Conservation (phyloP, 30 jellyfish, hydroid and myxozoan genomes). For the Pelagia noctiluca region DNA sequence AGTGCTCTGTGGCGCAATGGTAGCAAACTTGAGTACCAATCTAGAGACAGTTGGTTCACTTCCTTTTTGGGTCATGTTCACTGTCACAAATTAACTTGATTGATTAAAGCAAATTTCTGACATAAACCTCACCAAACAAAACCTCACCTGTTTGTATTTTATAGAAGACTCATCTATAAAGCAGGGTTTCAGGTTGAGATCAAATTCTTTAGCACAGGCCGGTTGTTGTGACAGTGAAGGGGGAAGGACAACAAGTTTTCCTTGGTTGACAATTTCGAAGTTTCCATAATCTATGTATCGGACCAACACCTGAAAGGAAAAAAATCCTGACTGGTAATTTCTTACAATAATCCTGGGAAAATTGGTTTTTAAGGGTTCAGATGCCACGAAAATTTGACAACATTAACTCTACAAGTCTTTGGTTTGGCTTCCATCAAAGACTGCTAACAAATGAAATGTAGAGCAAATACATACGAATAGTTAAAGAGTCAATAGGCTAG, state of each 20-base stretch:
- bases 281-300: constrained; percentile 77
- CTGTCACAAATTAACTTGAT: background rate
- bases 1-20: no score
- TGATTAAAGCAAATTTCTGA: background rate
- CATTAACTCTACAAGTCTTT: no score
- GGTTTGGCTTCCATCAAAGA: no score
- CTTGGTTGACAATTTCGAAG: constrained; percentile 46
- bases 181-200: constrained; percentile 29
- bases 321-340: background rate
- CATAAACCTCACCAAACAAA: background rate
- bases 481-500: no score
- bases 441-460: no score
- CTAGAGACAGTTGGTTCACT: no score
- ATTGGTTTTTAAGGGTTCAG: no score
- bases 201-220: constrained; percentile 60
- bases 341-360: no score
- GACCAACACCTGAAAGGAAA: constrained; percentile 48
- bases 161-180: constrained; percentile 33
- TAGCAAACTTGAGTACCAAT: no score
- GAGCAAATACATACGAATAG: no score
- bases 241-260: constrained; percentile 55
- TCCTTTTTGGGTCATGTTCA: no score
- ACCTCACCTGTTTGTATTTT: constrained; percentile 38
- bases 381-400: no score
- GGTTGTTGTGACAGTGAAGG: constrained; percentile 32